These are phyloP conservation scores for Melanophora roralis DNA, from an alignment of 2,888 invertebrate genomes.

Conservation along the genomic window DNA sequence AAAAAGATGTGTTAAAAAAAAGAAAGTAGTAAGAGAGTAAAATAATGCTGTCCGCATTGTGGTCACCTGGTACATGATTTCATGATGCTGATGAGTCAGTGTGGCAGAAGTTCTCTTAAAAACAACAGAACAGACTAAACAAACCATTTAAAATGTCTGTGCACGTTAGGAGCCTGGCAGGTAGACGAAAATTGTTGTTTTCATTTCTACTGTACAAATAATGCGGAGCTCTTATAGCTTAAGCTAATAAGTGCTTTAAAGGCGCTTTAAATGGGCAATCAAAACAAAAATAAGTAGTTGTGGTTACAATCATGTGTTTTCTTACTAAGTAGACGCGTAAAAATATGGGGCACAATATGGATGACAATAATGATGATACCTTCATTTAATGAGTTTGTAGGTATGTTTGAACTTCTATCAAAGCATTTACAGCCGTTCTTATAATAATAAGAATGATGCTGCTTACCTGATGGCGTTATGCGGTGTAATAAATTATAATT, in stretches of 20 bases:
- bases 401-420: too few relatives aligned
- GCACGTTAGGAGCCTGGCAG: constrained; percentile 37
- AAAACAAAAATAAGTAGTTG: constrained; percentile 14
- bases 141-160: background rate
- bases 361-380: background rate
- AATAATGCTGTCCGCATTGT: too few relatives aligned
- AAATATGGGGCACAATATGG: background rate
- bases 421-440: constrained; percentile 10
- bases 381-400: background rate
- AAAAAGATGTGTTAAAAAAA: too few relatives aligned
- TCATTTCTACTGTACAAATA: background rate
- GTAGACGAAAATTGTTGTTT: constrained; percentile 34
- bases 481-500: constrained; percentile 52
- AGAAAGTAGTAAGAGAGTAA: too few relatives aligned
- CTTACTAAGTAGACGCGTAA: constrained; percentile 2
- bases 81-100: too few relatives aligned
- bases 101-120: constrained; percentile 37
- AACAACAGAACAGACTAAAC: background rate
- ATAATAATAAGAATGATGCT: background rate
- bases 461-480: background rate
- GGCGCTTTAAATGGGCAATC: constrained; percentile 42
- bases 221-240: constrained; percentile 32
- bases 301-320: constrained; percentile 24
- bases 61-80: too few relatives aligned
- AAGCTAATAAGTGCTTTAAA: constrained; percentile 52